Conservation (phyloP, 2,113 vertebrate species). For the Rhinichthys klamathensis region DNA sequence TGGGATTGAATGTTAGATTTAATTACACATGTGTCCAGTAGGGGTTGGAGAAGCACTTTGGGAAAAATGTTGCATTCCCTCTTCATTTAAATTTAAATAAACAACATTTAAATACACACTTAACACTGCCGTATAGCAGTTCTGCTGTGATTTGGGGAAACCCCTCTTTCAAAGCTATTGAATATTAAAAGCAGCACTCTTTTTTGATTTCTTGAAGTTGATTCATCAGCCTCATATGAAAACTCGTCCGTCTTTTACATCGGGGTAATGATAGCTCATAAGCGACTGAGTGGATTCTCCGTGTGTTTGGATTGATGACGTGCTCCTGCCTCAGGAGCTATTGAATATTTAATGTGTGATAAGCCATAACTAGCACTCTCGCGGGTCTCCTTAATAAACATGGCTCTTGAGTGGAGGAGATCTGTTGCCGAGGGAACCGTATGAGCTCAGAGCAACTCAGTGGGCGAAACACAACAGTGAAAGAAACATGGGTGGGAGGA, state of each 20-base stretch:
- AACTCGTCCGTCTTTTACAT: slow-evolving; percentile 18
- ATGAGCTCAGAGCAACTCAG: slow-evolving; percentile 49
- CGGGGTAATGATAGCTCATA: slow-evolving; percentile 15
- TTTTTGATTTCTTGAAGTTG: slow-evolving; percentile 21
- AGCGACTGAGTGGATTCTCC: slow-evolving; percentile 25
- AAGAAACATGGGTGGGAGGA: slow-evolving; percentile 47
- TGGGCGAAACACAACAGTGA: slow-evolving; percentile 55
- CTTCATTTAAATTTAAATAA: not conserved
- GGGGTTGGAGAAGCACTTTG: not conserved
- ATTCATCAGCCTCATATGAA: slow-evolving; percentile 13
- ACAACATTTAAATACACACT: not conserved
- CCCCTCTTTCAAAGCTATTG: slow-evolving; percentile 9
- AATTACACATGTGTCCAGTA: slow-evolving; percentile 1
- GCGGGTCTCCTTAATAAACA: slow-evolving; percentile 48
- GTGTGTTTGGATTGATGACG: slow-evolving; percentile 46
- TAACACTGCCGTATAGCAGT: not conserved
- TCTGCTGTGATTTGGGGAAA: slow-evolving; percentile 14
- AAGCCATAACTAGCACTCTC: slow-evolving; percentile 42
- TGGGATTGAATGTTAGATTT: not conserved
- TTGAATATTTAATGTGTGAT: slow-evolving; percentile 56
- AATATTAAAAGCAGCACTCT: not conserved
- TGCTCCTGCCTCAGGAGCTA: slow-evolving; percentile 38
- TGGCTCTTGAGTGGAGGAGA: slow-evolving; percentile 50
- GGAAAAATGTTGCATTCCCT: not conserved
- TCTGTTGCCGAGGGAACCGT: slow-evolving; percentile 59